Evolutionary conservation across 2,797 vertebrate species (phyloP).

Genomic region (Heterohyrax brucei): DNA sequence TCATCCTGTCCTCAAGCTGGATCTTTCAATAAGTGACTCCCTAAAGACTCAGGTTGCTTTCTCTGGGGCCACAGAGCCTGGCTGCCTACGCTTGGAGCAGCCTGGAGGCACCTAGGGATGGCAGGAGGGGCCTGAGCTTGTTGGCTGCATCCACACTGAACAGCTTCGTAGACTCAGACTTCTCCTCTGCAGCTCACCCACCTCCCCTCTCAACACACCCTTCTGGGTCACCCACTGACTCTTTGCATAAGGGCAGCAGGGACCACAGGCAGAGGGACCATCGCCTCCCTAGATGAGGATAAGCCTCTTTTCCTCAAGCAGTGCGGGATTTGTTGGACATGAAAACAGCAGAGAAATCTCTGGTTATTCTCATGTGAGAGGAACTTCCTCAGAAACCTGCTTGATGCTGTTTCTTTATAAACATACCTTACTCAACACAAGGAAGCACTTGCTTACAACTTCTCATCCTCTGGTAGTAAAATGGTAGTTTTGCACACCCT

Average conservation of each 20-base stretch:
- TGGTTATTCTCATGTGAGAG: background rate
- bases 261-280: background rate
- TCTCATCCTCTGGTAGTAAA: background rate
- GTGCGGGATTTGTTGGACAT: background rate
- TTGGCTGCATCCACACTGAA: background rate
- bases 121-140: background rate
- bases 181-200: background rate
- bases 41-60: background rate
- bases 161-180: background rate
- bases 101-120: background rate
- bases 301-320: background rate
- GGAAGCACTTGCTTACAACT: background rate
- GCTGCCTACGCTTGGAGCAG: background rate
- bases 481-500: background rate
- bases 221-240: background rate
- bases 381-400: background rate
- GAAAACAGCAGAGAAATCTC: background rate
- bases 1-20: background rate
- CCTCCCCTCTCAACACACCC: background rate
- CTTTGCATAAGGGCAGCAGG: background rate
- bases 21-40: background rate
- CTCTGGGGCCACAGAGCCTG: background rate
- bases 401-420: conserved; percentile 6
- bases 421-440: background rate
- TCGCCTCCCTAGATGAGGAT: background rate